Evolutionary conservation across 2,797 vertebrate species (phyloP), one percentile per base, ranked within the genome.

Genomic region (Ispidina lecontei): DNA sequence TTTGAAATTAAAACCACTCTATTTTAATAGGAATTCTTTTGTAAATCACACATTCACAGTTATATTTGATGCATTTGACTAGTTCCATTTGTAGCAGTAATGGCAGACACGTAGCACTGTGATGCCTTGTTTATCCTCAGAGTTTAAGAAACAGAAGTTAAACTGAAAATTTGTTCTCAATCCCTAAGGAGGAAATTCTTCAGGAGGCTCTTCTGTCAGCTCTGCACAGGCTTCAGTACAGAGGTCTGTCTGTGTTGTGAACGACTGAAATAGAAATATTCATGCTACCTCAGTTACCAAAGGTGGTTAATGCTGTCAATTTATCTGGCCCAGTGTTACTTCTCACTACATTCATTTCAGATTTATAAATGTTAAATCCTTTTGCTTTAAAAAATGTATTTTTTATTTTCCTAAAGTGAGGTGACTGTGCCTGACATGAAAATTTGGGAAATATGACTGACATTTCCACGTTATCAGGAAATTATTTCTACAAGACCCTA

Each of bases 391-490:
- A 79, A 88, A 85, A 65, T 55, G 1, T n/a, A 39, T 81, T 85
- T 89, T 59, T 13, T 86, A 47, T 79, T 91, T 84, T 87, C 55
- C 49, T 75, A 63, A 82, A 84, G 31, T 67, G 18, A 84, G 22
- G 64, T 73, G 49, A 39, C 69, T 58, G 6, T 71, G 54, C 10
- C 28, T 47, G 39, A 43, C 44, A 74, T 86, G 56, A 87, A 91
- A 91, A 56, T 81, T 91, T 92, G 49, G 65, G 51, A 73, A 89
- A 85, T 58, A 71, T 87, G 72, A 94, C 37, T 93, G 94, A 84
- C 77, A 90, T 90, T 94, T 92, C 10, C 13, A 13, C 0, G 1
- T 79, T 92, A 96, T 93, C 91, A 69, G 78, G 78, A 90, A 87
- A 94, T 94, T 84, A 82, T 90, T 95, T 84, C 56, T 85, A 37